phyloP scores from a whole-genome alignment of 2,113 vertebrate species.

The Dipodomys stephensi region DNA sequence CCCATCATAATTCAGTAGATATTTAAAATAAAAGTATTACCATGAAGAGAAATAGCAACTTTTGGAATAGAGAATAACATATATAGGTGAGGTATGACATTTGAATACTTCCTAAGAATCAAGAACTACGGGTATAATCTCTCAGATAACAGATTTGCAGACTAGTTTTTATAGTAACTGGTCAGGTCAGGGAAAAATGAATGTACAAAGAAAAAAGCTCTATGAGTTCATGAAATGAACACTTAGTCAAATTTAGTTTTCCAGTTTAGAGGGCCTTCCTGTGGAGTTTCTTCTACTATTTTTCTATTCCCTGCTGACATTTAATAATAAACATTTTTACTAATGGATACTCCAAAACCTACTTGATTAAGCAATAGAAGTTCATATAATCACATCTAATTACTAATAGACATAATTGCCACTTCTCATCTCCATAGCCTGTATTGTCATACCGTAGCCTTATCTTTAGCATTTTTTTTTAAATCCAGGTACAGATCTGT shows the following conservation, averaged over 20 bases:
- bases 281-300: constrained; percentile 51
- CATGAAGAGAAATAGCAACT: not conserved
- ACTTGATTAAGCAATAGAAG: constrained; percentile 72
- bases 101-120: not conserved
- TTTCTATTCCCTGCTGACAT: constrained; percentile 65
- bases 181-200: not conserved
- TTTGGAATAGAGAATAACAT: constrained; percentile 25
- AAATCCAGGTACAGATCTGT: constrained; percentile 35
- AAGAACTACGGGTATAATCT: not conserved
- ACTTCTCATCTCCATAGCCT: constrained; percentile 58
- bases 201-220: constrained; percentile 22
- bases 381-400: constrained; percentile 73
- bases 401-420: constrained; percentile 75
- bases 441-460: constrained; percentile 57
- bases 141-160: not conserved
- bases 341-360: constrained; percentile 77
- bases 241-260: constrained; percentile 63
- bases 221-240: constrained; percentile 52
- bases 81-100: not conserved
- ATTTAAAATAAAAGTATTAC: not conserved
- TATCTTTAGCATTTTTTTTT: constrained; percentile 35
- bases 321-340: constrained; percentile 82
- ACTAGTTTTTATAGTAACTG: not conserved
- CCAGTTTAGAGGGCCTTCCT: constrained; percentile 45
- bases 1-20: constrained; percentile 9